Conservation (phyloP, 2,797 vertebrate species). For the Hapalemur alaotrensis region DNA sequence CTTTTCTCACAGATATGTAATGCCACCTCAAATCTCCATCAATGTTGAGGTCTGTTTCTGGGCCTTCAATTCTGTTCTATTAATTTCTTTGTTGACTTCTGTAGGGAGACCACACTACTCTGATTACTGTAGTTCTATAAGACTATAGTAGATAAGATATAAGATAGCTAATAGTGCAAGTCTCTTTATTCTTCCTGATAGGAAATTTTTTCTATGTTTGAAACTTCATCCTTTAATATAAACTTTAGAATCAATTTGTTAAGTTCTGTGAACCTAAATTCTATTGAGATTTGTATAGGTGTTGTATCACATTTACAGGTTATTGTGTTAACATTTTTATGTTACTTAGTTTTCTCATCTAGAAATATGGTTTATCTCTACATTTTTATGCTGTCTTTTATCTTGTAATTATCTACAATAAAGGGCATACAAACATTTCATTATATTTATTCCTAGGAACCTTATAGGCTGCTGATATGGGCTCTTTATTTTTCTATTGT, state of each 20-base stretch:
- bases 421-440: neutral
- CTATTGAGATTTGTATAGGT: neutral
- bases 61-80: neutral
- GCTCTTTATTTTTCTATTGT: slow-evolving; percentile 42
- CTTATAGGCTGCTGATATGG: neutral
- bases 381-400: neutral
- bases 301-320: neutral
- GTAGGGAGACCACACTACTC: neutral
- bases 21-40: neutral
- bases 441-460: neutral
- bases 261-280: neutral
- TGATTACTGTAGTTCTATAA: neutral
- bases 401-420: neutral
- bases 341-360: neutral
- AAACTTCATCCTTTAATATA: neutral
- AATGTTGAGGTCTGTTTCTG: neutral
- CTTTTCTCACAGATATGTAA: neutral
- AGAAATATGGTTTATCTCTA: neutral
- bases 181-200: slow-evolving; percentile 3
- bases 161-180: neutral
- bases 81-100: neutral
- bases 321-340: neutral
- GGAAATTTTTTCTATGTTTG: neutral
- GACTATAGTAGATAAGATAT: neutral
- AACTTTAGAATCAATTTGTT: neutral